phyloP scores from a whole-genome alignment of 2,113 vertebrate species.

The Plestiodon gilberti region DNA sequence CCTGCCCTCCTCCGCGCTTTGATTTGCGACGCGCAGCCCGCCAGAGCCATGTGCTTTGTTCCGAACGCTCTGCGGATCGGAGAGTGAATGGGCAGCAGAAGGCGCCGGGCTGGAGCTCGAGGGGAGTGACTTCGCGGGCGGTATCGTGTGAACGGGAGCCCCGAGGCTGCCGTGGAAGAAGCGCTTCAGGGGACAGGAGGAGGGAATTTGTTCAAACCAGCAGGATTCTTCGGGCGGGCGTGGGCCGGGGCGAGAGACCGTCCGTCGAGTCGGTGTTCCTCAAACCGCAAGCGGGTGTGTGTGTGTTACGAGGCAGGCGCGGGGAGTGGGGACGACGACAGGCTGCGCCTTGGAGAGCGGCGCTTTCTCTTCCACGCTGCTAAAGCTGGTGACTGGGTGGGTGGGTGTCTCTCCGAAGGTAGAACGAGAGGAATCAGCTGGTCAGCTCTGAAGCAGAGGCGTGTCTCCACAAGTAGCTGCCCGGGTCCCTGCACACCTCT shows the following conservation, averaged over 20 bases:
- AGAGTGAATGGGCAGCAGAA: neutral
- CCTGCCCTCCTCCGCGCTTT: neutral
- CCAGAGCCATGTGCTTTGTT: constrained; percentile 9
- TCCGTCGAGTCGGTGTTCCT: neutral
- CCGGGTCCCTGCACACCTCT: too few relatives aligned
- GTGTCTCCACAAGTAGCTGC: too few relatives aligned
- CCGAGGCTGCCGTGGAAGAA: neutral
- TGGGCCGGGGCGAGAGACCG: too few relatives aligned
- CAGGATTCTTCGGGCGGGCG: too few relatives aligned
- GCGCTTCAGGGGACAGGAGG: too few relatives aligned
- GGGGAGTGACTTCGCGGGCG: neutral
- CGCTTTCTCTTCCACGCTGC: neutral
- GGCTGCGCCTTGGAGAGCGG: neutral
- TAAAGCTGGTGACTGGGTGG: neutral
- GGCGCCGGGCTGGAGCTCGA: neutral
- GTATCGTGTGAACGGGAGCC: too few relatives aligned
- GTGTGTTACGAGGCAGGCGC: too few relatives aligned
- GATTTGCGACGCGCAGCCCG: neutral
- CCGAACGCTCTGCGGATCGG: neutral
- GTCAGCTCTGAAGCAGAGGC: neutral
- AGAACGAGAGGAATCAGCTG: too few relatives aligned
- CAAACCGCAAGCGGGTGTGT: neutral
- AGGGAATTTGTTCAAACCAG: neutral
- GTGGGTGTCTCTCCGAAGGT: neutral
- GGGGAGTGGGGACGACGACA: too few relatives aligned